A percentile compares a stretch with the other conserved stretches of the same genome.
Evolutionary conservation across 2,888 invertebrate genomes (phyloP).

Genomic region (Mantis religiosa): DNA sequence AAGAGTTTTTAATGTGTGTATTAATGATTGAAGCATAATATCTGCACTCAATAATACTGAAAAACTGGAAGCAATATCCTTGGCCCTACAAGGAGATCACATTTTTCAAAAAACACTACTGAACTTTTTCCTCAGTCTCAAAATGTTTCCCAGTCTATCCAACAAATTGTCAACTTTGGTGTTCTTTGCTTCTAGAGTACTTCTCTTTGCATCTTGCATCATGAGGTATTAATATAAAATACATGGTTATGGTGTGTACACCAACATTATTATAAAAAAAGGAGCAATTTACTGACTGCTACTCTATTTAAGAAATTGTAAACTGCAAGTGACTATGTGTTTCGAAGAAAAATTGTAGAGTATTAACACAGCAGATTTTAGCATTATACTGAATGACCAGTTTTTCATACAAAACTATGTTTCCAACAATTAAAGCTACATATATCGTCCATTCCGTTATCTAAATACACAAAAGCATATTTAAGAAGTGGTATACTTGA

Average conservation of each 20-base stretch:
- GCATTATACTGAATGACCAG: not conserved
- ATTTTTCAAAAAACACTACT: constrained; percentile 2
- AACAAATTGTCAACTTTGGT: constrained; percentile 10
- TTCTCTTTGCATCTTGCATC: not conserved
- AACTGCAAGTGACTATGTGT: not conserved
- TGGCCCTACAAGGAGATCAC: constrained; percentile 14
- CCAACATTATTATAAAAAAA: not conserved
- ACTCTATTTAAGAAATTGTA: not conserved
- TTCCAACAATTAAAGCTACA: constrained; percentile 9
- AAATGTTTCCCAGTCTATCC: constrained; percentile 5
- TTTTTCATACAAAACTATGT: not conserved
- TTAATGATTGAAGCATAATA: not conserved
- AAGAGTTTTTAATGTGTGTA: not conserved
- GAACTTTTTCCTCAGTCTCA: constrained; percentile 7
- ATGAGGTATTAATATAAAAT: constrained; percentile 7
- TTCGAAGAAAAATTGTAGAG: not conserved
- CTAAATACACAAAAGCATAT: constrained; percentile 11
- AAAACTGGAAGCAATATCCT: constrained; percentile 17
- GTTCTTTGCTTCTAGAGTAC: not conserved
- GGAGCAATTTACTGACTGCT: not conserved
- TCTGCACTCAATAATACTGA: constrained; percentile 12
- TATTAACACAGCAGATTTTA: not conserved
- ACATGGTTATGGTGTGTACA: not conserved
- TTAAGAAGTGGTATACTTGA: not conserved
- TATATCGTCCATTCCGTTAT: not conserved